Evolutionary conservation across 2,797 vertebrate species (phyloP).

Genomic region (Sebastes itinus): DNA sequence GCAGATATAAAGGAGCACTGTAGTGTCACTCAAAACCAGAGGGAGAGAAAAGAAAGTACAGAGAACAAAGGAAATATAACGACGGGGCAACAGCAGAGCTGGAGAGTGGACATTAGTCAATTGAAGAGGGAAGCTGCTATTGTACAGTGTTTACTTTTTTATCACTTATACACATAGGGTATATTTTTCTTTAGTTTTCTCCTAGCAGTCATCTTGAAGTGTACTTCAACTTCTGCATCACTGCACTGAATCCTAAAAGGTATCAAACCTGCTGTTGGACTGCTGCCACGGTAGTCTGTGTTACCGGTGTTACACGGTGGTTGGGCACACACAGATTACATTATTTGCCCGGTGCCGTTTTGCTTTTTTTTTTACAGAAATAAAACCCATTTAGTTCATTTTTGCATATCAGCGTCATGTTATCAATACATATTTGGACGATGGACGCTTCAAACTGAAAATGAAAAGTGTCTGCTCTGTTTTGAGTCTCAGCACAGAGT

Average conservation of each 20-base stretch:
- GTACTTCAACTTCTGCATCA: not conserved
- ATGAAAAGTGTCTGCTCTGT: too few species aligned
- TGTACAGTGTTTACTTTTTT: constrained; percentile 1
- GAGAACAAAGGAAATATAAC: constrained; percentile 53
- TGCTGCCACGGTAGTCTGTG: not conserved
- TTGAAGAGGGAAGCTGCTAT: constrained; percentile 13
- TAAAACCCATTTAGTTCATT: too few species aligned
- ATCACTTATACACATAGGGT: not conserved
- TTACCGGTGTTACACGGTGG: too few species aligned
- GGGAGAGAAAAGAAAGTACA: constrained; percentile 21
- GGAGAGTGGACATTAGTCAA: constrained; percentile 38
- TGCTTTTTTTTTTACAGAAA: too few species aligned
- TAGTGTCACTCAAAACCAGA: constrained; percentile 69
- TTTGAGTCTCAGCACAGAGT: too few species aligned
- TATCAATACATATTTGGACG: too few species aligned
- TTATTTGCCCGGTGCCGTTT: too few species aligned
- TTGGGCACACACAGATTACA: too few species aligned
- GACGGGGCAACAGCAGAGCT: constrained; percentile 34
- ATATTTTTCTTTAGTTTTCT: constrained; percentile 9
- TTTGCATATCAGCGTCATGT: too few species aligned
- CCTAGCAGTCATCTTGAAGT: not conserved
- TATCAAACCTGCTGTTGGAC: not conserved
- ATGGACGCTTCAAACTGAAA: too few species aligned
- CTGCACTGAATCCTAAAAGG: not conserved
- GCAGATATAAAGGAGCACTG: constrained; percentile 69